phyloP scores from a whole-genome alignment of 2,888 invertebrate genomes.

The Scaptomyza caliginosa region DNA sequence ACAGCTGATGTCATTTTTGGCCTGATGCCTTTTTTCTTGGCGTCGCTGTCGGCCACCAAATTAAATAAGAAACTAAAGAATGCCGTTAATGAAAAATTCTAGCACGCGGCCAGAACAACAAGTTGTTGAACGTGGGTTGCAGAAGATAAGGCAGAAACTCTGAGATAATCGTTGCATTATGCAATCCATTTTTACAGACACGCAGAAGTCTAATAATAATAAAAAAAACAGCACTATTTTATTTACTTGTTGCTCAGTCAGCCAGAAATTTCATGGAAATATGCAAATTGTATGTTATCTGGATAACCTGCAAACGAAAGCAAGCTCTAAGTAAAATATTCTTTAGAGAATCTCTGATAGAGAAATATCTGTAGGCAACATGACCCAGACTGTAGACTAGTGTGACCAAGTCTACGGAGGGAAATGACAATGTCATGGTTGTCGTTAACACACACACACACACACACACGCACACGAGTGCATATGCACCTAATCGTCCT shows the following conservation, averaged over 20 bases:
- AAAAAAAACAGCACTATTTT: too few relatives aligned
- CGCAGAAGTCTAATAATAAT: background rate
- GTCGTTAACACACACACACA: constrained; percentile 15
- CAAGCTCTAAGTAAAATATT: too few relatives aligned
- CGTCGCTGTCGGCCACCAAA: constrained; percentile 35
- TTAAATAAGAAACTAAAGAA: constrained; percentile 52
- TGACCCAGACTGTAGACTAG: constrained; percentile 1
- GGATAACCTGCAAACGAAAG: too few relatives aligned
- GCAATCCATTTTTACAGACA: background rate
- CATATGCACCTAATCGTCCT: background rate
- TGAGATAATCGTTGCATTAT: constrained; percentile 26
- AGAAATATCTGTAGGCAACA: background rate
- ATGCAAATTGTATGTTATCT: too few relatives aligned
- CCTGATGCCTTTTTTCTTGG: constrained; percentile 21
- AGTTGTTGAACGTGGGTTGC: background rate
- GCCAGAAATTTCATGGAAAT: too few relatives aligned
- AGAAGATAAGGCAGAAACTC: background rate
- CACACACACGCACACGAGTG: too few relatives aligned
- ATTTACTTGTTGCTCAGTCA: background rate
- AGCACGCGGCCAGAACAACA: constrained; percentile 49
- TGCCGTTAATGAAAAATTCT: constrained; percentile 67
- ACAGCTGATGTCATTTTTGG: constrained; percentile 52
- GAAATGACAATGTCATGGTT: constrained; percentile 54
- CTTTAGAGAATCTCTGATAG: too few relatives aligned
- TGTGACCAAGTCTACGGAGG: constrained; percentile 22